These are phyloP conservation scores for fruit fly (Drosophila melanogaster) DNA, from an alignment of 1,140 invertebrate species.

Conservation along the genomic window DNA sequence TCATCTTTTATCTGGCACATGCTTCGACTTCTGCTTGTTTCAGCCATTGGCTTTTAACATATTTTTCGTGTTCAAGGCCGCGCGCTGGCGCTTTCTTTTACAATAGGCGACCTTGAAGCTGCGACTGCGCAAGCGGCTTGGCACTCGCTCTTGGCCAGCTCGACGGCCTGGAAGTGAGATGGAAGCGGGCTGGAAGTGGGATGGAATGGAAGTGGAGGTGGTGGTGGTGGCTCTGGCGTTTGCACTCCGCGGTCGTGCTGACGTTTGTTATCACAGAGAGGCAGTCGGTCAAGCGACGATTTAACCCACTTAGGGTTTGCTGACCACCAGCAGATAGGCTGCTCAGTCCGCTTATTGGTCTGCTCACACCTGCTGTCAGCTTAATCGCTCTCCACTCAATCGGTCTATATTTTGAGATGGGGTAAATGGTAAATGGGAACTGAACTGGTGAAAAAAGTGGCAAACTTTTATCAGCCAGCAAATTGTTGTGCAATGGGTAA, in stretches of 20 bases:
- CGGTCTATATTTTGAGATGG: conserved; percentile 59
- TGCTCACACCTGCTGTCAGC: conserved; percentile 5
- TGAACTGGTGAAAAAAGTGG: conserved; percentile 63
- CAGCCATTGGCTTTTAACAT: conserved; percentile 59
- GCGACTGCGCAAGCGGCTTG: conserved; percentile 64
- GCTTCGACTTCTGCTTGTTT: conserved; percentile 25
- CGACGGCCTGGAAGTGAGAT: neutral
- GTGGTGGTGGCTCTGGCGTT: conserved; percentile 26
- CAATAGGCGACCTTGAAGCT: conserved; percentile 79
- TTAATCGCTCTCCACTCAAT: conserved; percentile 7
- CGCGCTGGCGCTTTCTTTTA: conserved; percentile 78
- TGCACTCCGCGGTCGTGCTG: conserved; percentile 35
- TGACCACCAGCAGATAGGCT: neutral
- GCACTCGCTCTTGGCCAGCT: conserved; percentile 37
- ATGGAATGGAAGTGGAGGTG: neutral
- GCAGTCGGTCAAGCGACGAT: conserved; percentile 33
- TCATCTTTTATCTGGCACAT: conserved; percentile 29
- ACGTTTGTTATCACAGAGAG: conserved; percentile 68
- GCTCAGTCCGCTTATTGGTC: conserved; percentile 18
- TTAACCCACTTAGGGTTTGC: conserved; percentile 74
- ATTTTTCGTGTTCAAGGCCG: conserved; percentile 77
- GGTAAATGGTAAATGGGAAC: conserved; percentile 56
- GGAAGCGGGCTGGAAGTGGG: neutral
- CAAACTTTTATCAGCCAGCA: conserved; percentile 47
- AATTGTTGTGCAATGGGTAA: conserved; percentile 62